A percentile compares a stretch with the other conserved stretches of the same genome.
Evolutionary conservation across 2,113 vertebrate species (phyloP).

Genomic region (Trematomus loennbergii): DNA sequence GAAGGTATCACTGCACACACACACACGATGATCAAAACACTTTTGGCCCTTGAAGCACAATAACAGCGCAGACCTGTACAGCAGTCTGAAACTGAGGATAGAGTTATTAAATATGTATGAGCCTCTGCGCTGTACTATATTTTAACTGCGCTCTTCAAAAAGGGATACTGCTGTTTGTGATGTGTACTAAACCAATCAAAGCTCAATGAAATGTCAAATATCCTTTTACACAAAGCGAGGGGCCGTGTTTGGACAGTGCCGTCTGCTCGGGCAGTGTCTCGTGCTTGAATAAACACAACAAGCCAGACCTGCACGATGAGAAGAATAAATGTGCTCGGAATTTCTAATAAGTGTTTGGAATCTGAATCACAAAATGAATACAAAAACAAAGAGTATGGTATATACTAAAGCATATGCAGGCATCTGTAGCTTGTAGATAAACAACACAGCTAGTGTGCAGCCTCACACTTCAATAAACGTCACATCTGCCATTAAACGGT

Average conservation of each 20-base stretch:
- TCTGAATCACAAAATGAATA: neutral
- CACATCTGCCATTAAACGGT: constrained; percentile 21
- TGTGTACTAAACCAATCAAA: constrained; percentile 64
- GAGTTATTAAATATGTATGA: constrained; percentile 73
- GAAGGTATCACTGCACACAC: constrained; percentile 7
- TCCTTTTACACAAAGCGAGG: constrained; percentile 39
- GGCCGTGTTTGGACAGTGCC: constrained; percentile 42
- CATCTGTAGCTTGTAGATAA: constrained; percentile 10
- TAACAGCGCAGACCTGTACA: constrained; percentile 27
- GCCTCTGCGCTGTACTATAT: constrained; percentile 48
- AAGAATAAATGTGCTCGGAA: constrained; percentile 7
- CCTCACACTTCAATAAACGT: neutral
- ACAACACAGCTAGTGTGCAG: constrained; percentile 13
- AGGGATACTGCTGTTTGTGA: constrained; percentile 42
- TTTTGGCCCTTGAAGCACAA: constrained; percentile 32
- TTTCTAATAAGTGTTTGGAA: constrained; percentile 16
- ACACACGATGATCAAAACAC: constrained; percentile 45
- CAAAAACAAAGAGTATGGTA: constrained; percentile 5
- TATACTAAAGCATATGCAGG: constrained; percentile 7
- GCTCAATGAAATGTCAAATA: constrained; percentile 47
- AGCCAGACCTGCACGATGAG: constrained; percentile 6
- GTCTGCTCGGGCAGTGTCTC: constrained; percentile 3
- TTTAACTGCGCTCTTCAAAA: constrained; percentile 60
- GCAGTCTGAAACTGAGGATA: constrained; percentile 49
- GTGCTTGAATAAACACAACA: constrained; percentile 18